Conservation (phyloP, 2,888 invertebrate genomes). For the Onchidella celtica region DNA sequence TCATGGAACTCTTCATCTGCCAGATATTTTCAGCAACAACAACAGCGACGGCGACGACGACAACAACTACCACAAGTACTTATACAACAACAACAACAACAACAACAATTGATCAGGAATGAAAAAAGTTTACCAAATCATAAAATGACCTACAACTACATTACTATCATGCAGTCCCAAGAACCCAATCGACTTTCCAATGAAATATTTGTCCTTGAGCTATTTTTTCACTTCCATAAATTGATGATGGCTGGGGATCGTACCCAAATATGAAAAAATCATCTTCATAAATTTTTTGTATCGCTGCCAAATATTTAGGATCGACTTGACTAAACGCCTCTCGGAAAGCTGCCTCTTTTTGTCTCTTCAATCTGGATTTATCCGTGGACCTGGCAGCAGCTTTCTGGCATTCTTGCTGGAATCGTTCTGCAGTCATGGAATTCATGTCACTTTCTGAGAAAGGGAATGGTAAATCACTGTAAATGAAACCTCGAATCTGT, state of each 20-base stretch:
- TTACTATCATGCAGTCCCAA: no score
- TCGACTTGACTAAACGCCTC: conserved; percentile 39
- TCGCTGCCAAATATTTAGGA: background rate
- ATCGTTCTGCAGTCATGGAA: conserved; percentile 10
- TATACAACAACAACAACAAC: no score
- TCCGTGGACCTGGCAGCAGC: conserved; percentile 26
- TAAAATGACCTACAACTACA: no score
- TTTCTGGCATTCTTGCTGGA: conserved; percentile 11
- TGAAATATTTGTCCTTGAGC: no score
- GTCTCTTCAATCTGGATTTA: conserved; percentile 14
- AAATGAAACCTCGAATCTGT: conserved; percentile 52
- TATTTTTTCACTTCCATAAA: no score
- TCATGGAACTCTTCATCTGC: no score
- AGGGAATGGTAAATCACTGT: conserved; percentile 41
- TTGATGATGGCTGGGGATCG: conserved; percentile 13
- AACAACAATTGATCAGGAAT: no score
- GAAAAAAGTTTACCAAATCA: no score
- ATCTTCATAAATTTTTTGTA: conserved; percentile 15
- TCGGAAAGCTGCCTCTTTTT: conserved; percentile 42
- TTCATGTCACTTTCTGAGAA: conserved; percentile 31
- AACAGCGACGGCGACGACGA: no score
- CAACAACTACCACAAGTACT: no score
- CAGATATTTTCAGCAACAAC: no score
- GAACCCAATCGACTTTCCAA: no score
- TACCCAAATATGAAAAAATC: conserved; percentile 51